These are phyloP conservation scores for Pocillopora verrucosa DNA, from an alignment of 64 coral and sea anemone species.

Conservation along the genomic window DNA sequence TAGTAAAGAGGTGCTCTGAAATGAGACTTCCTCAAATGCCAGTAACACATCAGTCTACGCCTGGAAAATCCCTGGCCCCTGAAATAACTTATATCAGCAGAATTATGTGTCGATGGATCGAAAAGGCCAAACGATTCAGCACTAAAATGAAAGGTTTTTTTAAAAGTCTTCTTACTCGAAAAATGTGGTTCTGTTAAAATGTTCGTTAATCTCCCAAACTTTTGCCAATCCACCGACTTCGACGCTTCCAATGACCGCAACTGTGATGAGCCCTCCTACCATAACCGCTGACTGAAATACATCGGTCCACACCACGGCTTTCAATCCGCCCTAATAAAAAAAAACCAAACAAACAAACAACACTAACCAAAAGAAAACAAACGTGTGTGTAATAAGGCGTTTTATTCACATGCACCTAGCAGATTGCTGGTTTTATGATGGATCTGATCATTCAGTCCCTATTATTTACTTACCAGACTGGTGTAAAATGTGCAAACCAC, in stretches of 20 bases:
- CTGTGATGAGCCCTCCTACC: slow-evolving; percentile 54
- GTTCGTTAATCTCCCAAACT: slow-evolving; percentile 73
- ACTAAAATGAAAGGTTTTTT: not conserved
- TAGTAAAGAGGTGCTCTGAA: too few relatives aligned
- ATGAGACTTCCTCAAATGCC: too few relatives aligned
- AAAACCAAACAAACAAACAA: not conserved
- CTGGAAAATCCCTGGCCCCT: too few relatives aligned
- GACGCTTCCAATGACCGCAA: slow-evolving; percentile 45
- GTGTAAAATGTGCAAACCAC: slow-evolving; percentile 34
- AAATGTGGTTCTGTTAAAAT: slow-evolving; percentile 44
- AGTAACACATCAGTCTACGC: too few relatives aligned
- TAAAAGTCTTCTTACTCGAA: slow-evolving; percentile 59
- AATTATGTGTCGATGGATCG: not conserved
- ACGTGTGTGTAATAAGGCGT: too few relatives aligned
- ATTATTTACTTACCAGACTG: slow-evolving; percentile 11
- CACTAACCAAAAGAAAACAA: not conserved
- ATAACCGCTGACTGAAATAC: slow-evolving; percentile 74
- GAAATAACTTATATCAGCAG: not conserved
- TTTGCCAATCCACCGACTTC: slow-evolving; percentile 62
- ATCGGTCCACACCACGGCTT: slow-evolving; percentile 74
- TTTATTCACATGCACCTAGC: too few relatives aligned
- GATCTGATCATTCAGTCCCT: not conserved
- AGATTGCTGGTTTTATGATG: too few relatives aligned
- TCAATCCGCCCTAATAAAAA: slow-evolving; percentile 56
- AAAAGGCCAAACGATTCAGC: not conserved